Percentiles rank a stretch among this genome's conserved stretches.
Conservation (phyloP, 2,797 vertebrate genomes). For the Varecia variegata region DNA sequence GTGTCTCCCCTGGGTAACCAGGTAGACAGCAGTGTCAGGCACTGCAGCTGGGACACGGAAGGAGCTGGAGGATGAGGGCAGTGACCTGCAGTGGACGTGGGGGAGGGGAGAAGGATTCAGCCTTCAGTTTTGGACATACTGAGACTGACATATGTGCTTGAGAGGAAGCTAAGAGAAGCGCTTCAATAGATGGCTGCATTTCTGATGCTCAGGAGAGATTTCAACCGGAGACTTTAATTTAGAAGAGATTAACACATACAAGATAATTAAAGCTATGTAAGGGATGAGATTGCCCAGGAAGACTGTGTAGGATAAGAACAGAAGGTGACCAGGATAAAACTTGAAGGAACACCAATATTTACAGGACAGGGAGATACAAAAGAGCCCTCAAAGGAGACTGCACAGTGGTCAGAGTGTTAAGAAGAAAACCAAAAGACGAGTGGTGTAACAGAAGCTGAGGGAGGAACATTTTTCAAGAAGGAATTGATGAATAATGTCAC, state of each 20-base stretch:
- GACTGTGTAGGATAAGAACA: not conserved
- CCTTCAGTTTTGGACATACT: not conserved
- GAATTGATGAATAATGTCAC: not conserved
- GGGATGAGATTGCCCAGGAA: not conserved
- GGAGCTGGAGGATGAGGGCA: not conserved
- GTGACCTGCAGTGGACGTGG: accelerated
- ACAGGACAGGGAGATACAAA: not conserved
- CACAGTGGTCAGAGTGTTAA: not conserved
- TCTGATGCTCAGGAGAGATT: not conserved
- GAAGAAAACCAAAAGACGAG: not conserved
- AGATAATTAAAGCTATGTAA: not conserved
- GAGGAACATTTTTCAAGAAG: not conserved
- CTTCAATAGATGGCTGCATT: not conserved
- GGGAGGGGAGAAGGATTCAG: not conserved
- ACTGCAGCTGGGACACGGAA: not conserved
- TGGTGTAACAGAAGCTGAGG: not conserved
- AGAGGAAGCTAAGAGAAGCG: not conserved
- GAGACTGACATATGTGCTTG: not conserved
- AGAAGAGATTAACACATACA: not conserved
- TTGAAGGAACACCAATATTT: not conserved
- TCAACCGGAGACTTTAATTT: not conserved
- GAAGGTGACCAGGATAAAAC: not conserved
- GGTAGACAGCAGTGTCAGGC: no score
- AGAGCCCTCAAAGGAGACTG: not conserved
- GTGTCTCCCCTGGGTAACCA: not conserved